Evolutionary conservation across 2,113 vertebrate genomes (phyloP).

Genomic region (Centropus unirufus): DNA sequence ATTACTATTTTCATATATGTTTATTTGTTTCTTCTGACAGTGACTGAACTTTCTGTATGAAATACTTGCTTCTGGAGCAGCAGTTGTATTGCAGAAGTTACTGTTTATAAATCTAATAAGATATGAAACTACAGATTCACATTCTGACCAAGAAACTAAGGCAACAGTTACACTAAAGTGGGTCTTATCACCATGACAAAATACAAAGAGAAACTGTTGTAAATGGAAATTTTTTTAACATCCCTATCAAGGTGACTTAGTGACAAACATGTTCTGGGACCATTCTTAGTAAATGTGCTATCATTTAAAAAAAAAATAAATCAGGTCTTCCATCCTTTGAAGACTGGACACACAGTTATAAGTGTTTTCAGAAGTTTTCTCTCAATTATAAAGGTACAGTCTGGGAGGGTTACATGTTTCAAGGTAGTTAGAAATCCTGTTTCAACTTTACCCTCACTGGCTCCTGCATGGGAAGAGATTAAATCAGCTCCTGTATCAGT

Average conservation of each 20-base stretch:
- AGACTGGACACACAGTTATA: background rate
- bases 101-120: background rate
- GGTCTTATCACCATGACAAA: background rate
- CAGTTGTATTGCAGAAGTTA: background rate
- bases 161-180: background rate
- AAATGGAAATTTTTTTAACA: background rate
- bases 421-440: background rate
- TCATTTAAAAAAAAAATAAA: background rate
- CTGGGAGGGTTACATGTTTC: background rate
- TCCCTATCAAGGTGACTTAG: background rate
- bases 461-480: background rate
- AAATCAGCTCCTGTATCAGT: background rate
- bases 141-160: background rate
- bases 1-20: background rate
- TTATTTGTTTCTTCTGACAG: background rate
- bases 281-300: background rate
- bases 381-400: background rate
- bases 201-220: background rate
- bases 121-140: background rate
- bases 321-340: background rate
- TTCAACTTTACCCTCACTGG: background rate
- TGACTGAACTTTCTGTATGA: background rate
- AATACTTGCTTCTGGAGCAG: background rate
- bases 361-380: background rate
- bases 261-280: background rate